Evolutionary conservation across 37 sponge, comb jelly and placozoan species (phyloP), one percentile per base, ranked within the genome.

Genomic region (Geodia barretti): DNA sequence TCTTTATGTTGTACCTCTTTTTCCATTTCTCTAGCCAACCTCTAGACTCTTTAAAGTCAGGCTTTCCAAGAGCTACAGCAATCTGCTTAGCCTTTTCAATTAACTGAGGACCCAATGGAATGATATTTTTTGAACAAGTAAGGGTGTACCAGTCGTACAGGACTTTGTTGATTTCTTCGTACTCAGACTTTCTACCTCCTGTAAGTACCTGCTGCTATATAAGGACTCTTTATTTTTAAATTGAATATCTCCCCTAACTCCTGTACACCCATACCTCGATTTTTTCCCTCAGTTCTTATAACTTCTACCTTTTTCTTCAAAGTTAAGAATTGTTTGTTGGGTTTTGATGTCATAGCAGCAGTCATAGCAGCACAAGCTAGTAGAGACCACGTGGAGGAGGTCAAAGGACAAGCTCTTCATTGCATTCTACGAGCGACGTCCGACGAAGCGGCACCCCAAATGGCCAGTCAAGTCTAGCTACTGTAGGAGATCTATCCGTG

Each of bases 21-120:
- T 86, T 86, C 87, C 87, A 86, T 33, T 79, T 80, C 24, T 62
- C 81, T 20, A 86, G 73, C 87, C 87, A 86, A 4, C 81, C 87
- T 3, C 24, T 86, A 41, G 41, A 79, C 29, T 64, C 86, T 41
- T 77, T 79, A 70, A 87, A 87, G n/a, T 87, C 87, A 65, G 37
- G 47, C 60, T 62, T 43, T 11, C 79, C 79, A 64, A 84, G 72
- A 39, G 34, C 41, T 41, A 62, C 73, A 3, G 86, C 79, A 28
- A 79, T 85, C 41, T 80, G 60, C 33, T 47, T 85, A 17, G 64
- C 86, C 26, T 85, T 85, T 34, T 85, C 86, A 31, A 41, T 84
- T 31, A 78, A 39, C 68, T 77, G 85, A 14, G 85, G 76, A n/a
- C 77, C 85, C 24, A 61, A 30, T 9, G 85, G 85, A 66, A 64